Percentiles rank a stretch among this genome's conserved stretches.
phyloP scores from a whole-genome alignment of 2,113 vertebrate genomes.

The Scortum barcoo region DNA sequence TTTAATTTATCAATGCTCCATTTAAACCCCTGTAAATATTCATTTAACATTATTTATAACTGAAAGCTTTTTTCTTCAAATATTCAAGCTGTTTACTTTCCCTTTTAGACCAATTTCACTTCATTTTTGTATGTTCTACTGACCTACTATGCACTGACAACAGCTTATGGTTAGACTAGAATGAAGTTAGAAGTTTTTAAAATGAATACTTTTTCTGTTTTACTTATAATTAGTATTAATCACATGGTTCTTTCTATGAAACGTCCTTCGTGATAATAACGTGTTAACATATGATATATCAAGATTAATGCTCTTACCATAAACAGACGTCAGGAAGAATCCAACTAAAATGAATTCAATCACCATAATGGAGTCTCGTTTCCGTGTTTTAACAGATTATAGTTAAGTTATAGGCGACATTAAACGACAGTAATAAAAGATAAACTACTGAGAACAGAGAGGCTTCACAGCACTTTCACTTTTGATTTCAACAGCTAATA shows the following conservation, averaged over 20 bases:
- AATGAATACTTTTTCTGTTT: neutral
- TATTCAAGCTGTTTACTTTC: neutral
- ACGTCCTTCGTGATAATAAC: neutral
- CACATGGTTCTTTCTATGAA: neutral
- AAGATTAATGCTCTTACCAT: conserved; percentile 66
- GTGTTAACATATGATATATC: neutral
- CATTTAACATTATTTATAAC: neutral
- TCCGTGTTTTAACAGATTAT: neutral
- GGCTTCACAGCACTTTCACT: conserved; percentile 75
- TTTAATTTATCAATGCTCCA: neutral
- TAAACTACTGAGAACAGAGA: neutral
- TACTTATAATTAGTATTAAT: neutral
- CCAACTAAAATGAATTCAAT: conserved; percentile 57
- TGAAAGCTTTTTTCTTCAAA: neutral
- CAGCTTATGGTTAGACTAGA: neutral
- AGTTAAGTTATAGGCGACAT: neutral
- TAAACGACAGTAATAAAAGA: neutral
- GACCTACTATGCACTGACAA: neutral
- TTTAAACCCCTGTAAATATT: neutral
- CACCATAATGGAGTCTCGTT: conserved; percentile 27
- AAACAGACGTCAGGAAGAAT: conserved; percentile 55
- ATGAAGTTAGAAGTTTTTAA: neutral
- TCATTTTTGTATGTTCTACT: neutral
- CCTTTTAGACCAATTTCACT: neutral
- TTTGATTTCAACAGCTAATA: conserved; percentile 69